phyloP scores from a whole-genome alignment of 2,113 vertebrate genomes.

The Diadophis punctatus region DNA sequence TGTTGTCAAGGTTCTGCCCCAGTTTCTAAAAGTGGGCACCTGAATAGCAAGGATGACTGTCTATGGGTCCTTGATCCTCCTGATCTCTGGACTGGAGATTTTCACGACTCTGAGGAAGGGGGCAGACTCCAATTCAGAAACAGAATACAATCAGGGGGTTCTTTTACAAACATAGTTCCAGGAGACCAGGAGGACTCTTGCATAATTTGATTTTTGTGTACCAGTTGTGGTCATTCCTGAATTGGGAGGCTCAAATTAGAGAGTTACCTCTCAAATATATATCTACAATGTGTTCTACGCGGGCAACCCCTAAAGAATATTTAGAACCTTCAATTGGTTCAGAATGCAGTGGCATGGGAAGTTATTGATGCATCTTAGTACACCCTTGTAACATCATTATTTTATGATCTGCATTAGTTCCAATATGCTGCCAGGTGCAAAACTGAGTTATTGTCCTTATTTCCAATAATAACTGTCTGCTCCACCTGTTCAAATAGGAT shows the following conservation, averaged over 20 bases:
- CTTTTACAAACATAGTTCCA: background rate
- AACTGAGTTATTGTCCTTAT: background rate
- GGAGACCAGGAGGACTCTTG: background rate
- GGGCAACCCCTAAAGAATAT: background rate
- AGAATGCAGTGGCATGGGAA: background rate
- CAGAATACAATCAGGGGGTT: background rate
- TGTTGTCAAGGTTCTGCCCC: background rate
- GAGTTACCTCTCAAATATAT: background rate
- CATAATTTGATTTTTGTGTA: background rate
- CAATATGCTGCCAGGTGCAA: background rate
- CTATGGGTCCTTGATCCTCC: background rate
- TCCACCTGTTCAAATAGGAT: background rate
- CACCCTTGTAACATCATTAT: background rate
- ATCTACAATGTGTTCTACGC: background rate
- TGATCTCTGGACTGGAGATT: background rate
- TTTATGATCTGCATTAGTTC: background rate
- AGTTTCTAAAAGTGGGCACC: background rate
- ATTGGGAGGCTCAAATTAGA: background rate
- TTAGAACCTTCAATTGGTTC: background rate
- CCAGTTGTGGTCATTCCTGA: background rate
- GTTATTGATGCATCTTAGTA: background rate
- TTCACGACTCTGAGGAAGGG: background rate
- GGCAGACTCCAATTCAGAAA: background rate
- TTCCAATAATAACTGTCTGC: background rate
- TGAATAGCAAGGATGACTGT: background rate